Base-by-base conservation (phyloP, 2,888 invertebrate species). In the Pantelozetes paolii region DNA sequence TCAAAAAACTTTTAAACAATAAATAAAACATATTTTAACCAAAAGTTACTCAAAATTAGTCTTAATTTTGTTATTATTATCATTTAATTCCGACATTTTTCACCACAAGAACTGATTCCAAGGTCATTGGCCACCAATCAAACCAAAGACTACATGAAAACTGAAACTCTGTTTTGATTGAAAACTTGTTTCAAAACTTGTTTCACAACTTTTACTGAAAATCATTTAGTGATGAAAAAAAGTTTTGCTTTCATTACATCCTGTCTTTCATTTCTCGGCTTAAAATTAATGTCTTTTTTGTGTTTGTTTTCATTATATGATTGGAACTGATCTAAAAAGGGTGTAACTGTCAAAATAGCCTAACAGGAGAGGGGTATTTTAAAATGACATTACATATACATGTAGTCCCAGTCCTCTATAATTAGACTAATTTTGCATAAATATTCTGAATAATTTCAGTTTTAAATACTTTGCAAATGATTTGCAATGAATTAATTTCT, bases 41-140 rank as follows among this genome's bases (percentile, higher is more conserved):
- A 13, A 11, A 54, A 5, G 9, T 26, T 11, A 18, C 40, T 5
- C 8, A 6, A 50, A 50, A 50, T 5, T 3, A 9, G 3, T 50
- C 9, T 5, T 8, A 20, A 50, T 50, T 50, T 50, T 3, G 20
- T 20, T 23, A 26, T 23, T 23, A 54, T 54, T 54, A 26, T 11
- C 6, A 54, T 54, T 20, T n/a, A 6, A 26, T 62, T 42, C 42
- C 40, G n/a, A 42, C 20, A 67, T 42, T 42, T 28, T 18, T n/a
- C 18, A 11, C 6, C 11, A 62, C 9, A 32, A 62, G 32, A 32
- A n/a, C 32, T 62, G 32, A 42, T 42, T 40, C 42, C 42, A 67
- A 67, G 67, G 67, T 67, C 67, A 67, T 67, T 67, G 67, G 36
- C 67, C 67, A 67, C 32, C 42, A 42, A 67, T 23, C 40, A 67